phyloP scores from a whole-genome alignment of 2,797 vertebrate genomes.

The Selene dorsalis region DNA sequence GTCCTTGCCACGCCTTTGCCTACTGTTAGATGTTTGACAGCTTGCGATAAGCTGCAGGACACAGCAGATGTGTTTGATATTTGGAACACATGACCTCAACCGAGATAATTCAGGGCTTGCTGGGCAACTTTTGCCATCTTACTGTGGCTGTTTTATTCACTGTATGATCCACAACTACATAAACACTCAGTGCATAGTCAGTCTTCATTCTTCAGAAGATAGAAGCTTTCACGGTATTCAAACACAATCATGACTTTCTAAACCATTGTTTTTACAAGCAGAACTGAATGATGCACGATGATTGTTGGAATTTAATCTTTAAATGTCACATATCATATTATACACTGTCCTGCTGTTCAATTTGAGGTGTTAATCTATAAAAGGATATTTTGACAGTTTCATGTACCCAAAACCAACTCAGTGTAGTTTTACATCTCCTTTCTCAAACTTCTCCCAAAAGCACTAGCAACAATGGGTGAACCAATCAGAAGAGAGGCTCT shows the following conservation, averaged over 20 bases:
- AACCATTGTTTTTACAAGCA: not conserved
- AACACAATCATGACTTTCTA: not conserved
- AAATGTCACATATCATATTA: too few relatives aligned
- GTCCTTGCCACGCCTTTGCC: slow-evolving; percentile 8
- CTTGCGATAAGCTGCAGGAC: slow-evolving; percentile 26
- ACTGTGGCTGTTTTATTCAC: not conserved
- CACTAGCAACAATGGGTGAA: too few relatives aligned
- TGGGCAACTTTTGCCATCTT: not conserved
- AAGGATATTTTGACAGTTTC: too few relatives aligned
- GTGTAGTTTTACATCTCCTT: not conserved
- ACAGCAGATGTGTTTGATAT: slow-evolving; percentile 35
- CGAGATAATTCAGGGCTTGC: slow-evolving; percentile 2
- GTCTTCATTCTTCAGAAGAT: not conserved
- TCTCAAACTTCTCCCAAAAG: too few relatives aligned
- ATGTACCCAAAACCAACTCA: too few relatives aligned
- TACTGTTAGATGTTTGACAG: slow-evolving; percentile 38
- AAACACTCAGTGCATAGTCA: not conserved
- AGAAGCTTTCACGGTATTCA: not conserved
- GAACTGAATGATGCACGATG: not conserved
- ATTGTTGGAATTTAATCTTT: not conserved
- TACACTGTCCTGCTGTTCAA: too few relatives aligned
- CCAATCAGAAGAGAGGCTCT: too few relatives aligned
- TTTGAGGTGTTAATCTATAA: too few relatives aligned
- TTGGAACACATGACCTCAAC: slow-evolving; percentile 37
- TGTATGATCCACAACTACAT: not conserved